Percentiles rank a stretch among this genome's conserved stretches.
Evolutionary conservation across 2,888 invertebrate species (phyloP).

Genomic region (Lasioglossum figueresi): DNA sequence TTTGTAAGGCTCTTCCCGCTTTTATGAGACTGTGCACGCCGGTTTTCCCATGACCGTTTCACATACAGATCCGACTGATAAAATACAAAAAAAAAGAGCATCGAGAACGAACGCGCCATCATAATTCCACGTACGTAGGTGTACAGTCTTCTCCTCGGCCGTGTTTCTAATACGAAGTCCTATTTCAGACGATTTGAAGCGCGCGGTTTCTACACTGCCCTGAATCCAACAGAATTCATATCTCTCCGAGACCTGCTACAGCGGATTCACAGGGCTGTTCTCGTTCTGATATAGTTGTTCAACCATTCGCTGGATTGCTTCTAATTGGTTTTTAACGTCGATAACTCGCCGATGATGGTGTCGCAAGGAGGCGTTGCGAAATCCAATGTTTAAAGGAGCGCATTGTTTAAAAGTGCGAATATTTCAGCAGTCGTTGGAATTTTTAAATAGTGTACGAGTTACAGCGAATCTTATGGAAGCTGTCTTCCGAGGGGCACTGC

Average conservation of each 20-base stretch:
- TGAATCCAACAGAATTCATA: neutral
- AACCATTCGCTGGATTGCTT: neutral
- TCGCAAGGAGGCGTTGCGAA: neutral
- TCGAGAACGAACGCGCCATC: constrained; percentile 16
- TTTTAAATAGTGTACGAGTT: neutral
- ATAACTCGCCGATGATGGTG: neutral
- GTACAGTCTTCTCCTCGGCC: neutral
- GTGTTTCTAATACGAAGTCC: constrained; percentile 15
- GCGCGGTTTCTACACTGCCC: neutral
- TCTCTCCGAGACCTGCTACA: neutral
- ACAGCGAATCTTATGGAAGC: neutral
- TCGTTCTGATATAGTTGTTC: neutral
- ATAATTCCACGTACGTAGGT: constrained; percentile 18
- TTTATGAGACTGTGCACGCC: constrained; percentile 10
- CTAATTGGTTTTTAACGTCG: constrained; percentile 2
- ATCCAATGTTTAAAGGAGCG: neutral
- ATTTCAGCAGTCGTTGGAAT: neutral
- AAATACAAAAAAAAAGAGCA: constrained; percentile 11
- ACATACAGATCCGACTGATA: constrained; percentile 13
- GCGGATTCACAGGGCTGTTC: neutral
- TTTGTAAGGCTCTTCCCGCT: constrained; percentile 16
- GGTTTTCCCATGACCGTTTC: constrained; percentile 18
- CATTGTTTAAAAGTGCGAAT: neutral
- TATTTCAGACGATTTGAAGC: constrained; percentile 2
- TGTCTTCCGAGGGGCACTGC: too few species aligned